These are phyloP conservation scores for Daphoenositta chrysoptera DNA, from an alignment of 2,113 vertebrate species.

Conservation along the genomic window DNA sequence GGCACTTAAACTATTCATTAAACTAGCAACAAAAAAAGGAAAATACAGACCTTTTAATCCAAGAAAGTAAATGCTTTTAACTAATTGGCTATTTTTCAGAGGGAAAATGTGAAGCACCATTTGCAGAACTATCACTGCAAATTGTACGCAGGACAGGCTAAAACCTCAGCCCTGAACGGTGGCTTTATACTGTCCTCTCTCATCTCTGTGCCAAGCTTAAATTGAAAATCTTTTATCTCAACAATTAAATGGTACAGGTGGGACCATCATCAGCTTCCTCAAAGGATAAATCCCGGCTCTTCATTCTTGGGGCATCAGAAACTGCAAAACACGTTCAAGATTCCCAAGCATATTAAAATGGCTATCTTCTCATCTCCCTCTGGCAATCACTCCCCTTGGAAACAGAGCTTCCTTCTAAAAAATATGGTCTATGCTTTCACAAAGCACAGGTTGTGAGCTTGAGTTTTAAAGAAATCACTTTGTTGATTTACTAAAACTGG, in stretches of 20 bases:
- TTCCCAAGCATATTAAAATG: not conserved
- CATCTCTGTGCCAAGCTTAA: not conserved
- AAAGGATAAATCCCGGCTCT: not conserved
- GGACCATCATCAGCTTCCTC: not conserved
- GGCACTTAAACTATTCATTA: not conserved
- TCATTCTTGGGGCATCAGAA: not conserved
- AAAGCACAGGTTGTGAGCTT: not conserved
- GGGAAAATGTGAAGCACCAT: not conserved
- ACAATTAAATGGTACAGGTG: not conserved
- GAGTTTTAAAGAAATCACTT: not conserved
- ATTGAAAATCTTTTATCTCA: not conserved
- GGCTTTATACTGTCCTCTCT: not conserved
- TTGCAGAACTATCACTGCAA: not conserved
- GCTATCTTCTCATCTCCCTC: not conserved
- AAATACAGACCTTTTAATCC: not conserved
- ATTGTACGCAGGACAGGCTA: not conserved
- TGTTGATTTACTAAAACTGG: not conserved
- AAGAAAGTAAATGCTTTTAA: not conserved
- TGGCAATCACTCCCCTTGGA: not conserved
- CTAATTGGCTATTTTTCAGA: not conserved
- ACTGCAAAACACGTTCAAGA: not conserved
- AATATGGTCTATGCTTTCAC: not conserved
- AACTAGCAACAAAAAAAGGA: not conserved
- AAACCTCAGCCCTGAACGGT: not conserved
- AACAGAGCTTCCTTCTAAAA: not conserved